Evolutionary conservation across 2,888 invertebrate genomes (phyloP).

Genomic region (Trimorus sp.): DNA sequence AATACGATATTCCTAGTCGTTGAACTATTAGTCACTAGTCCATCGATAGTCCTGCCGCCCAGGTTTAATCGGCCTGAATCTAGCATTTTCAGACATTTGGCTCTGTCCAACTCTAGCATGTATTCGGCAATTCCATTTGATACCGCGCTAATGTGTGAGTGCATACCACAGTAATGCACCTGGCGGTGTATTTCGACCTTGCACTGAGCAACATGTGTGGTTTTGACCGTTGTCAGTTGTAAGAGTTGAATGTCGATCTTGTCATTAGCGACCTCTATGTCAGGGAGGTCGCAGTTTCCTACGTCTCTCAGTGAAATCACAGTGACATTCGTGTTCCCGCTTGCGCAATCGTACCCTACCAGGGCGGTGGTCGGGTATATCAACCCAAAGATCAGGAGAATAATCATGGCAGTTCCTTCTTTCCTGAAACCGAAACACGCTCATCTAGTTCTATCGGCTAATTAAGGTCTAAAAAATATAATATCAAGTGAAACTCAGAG

Average conservation of each 20-base stretch:
- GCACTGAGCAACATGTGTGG: neutral
- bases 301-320: neutral
- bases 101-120: neutral
- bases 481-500: too few relatives aligned
- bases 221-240: neutral
- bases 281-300: neutral
- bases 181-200: neutral
- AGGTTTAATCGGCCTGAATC: neutral
- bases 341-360: neutral
- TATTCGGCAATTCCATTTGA: neutral
- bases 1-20: constrained; percentile 29
- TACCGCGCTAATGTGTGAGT: neutral
- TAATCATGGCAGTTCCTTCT: too few relatives aligned
- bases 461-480: too few relatives aligned
- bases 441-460: too few relatives aligned
- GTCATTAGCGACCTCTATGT: neutral
- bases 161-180: neutral
- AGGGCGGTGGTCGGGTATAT: too few relatives aligned
- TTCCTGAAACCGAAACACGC: too few relatives aligned
- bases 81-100: neutral
- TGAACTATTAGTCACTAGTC: constrained; percentile 16
- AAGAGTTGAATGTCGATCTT: neutral
- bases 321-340: constrained; percentile 4
- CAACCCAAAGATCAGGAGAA: too few relatives aligned
- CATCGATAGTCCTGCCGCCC: constrained; percentile 12